A percentile compares a stretch with the other conserved stretches of the same genome.
Conservation (phyloP, 2,797 vertebrate species). For the Microcaecilia unicolor region DNA sequence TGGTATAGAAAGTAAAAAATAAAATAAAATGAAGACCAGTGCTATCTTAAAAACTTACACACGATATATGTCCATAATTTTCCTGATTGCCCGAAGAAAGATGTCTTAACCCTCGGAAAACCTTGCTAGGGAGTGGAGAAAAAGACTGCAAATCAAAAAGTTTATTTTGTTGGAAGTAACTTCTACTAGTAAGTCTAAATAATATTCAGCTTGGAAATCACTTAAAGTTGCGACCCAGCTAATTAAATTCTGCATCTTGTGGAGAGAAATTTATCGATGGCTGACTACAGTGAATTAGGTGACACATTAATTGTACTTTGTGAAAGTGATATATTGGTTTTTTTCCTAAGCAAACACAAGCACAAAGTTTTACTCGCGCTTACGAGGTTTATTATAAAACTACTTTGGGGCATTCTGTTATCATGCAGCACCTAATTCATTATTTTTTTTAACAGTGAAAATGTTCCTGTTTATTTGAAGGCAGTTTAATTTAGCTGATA, state of each 20-base stretch:
- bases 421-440: slow-evolving; percentile 28
- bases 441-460: slow-evolving; percentile 37
- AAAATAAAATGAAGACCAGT: too few relatives aligned
- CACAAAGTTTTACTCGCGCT: slow-evolving; percentile 17
- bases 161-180: slow-evolving; percentile 39
- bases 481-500: slow-evolving; percentile 22
- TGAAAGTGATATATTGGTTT: slow-evolving; percentile 33
- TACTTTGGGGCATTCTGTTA: slow-evolving; percentile 28
- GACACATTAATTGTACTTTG: slow-evolving; percentile 30
- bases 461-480: slow-evolving; percentile 36
- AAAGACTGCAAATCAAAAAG: slow-evolving; percentile 35
- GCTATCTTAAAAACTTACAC: too few relatives aligned
- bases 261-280: slow-evolving; percentile 48
- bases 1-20: too few relatives aligned
- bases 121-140: slow-evolving; percentile 28
- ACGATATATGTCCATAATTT: too few relatives aligned
- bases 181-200: slow-evolving; percentile 39
- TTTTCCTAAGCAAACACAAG: too few relatives aligned
- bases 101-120: too few relatives aligned
- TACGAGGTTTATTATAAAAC: slow-evolving; percentile 41
- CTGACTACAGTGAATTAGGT: slow-evolving; percentile 45
- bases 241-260: slow-evolving; percentile 51
- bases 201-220: slow-evolving; percentile 40
- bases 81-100: too few relatives aligned
- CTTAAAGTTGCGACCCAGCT: slow-evolving; percentile 37